Base-by-base conservation (phyloP, 2,113 vertebrate species). In the Megaceryle maxima region DNA sequence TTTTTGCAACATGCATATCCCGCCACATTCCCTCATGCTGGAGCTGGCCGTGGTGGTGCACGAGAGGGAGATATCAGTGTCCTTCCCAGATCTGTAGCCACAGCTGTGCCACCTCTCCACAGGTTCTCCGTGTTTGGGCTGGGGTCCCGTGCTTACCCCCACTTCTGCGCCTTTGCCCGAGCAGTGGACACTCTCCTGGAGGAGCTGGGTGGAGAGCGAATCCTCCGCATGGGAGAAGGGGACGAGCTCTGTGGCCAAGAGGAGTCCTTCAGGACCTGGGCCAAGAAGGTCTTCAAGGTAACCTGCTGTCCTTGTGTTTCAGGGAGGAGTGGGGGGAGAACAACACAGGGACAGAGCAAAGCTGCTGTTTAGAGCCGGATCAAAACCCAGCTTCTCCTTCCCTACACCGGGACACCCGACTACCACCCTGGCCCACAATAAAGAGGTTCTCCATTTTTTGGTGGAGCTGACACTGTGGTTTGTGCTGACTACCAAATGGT, bases 281-380 rank as follows among this genome's bases (percentile, higher is more conserved):
- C 99, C 97, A 99, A 99, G 96, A 99, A 99, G 95, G 99, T 99
- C 95, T 99, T 99, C 96, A 99, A 99, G 99, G 99, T 99, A 97
- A 72, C 37, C 56, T 2, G 0, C 33, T 53, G 39, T 43, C 55
- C 24, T 17, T 43, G 18, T 14, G 66, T 80, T 74, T 43, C n/a
- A 10, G 73, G n/a, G 48, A 46, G 56, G n/a, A 78, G 28, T 31
- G 29, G 3, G 28, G 5, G 57, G 5, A n/a, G 28, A 16, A 44
- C 29, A 63, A 28, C 48, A 2, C 9, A 2, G 57, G 28, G 16
- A 29, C 20, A 55, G 43, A 73, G 43, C 28, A 60, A 29, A 55
- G 44, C 35, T 60, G 8, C 25, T 56, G 28, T 20, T 74, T 44
- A 10, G 44, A 87, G 66, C 18, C 43, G 73, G 51, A 16, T 16